Base-by-base conservation (phyloP, 2,797 vertebrate species). In the Spinibarbus caldwelli region DNA sequence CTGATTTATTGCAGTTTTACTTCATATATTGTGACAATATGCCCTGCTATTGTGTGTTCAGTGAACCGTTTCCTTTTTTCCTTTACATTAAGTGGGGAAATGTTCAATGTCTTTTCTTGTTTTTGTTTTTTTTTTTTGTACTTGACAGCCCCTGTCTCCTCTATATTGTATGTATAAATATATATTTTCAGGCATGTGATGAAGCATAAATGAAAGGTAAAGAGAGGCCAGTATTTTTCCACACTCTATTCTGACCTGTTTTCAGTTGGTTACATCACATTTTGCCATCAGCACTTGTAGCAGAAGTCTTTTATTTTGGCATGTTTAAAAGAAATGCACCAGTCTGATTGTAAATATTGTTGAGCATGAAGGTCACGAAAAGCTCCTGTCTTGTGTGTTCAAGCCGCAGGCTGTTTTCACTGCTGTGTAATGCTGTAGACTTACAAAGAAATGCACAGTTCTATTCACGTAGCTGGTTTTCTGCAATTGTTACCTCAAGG, bases 171-270 rank as follows among this genome's bases (percentile, higher is more conserved):
- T 75, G 15, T 12, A 52, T 23, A 26, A n/a, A 23, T 54, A 1
- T 23, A 26, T 78, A 38, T 78, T 29, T 41, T 19, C n/a, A 78
- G 1, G 4, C 23, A 41, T 29, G 23, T 21, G 9, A 43, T 26
- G 5, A 76, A 54, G 49, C 49, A 38, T 29, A n/a, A 54, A 76
- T 9, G 6, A 6, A 41, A 41, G 36, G 7, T 19, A 29, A 78
- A 19, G 34, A 62, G 23, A 8, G 54, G 17, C 5, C 76, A 43
- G 36, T n/a, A n/a, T n/a, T n/a, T n/a, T n/a, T n/a, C n/a, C n/a
- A n/a, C n/a, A n/a, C n/a, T n/a, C n/a, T 62, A 29, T 62, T 41
- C n/a, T 78, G 54, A 62, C 76, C 76, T 78, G 36, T 62, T 41
- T 41, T 59, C 23, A 77, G 34, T 5, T 26, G 23, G 54, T 78